Evolutionary conservation across 1,140 invertebrate genomes (phyloP), one percentile per base, ranked within the genome.

Genomic region (Cyrtorhinus lividipennis): DNA sequence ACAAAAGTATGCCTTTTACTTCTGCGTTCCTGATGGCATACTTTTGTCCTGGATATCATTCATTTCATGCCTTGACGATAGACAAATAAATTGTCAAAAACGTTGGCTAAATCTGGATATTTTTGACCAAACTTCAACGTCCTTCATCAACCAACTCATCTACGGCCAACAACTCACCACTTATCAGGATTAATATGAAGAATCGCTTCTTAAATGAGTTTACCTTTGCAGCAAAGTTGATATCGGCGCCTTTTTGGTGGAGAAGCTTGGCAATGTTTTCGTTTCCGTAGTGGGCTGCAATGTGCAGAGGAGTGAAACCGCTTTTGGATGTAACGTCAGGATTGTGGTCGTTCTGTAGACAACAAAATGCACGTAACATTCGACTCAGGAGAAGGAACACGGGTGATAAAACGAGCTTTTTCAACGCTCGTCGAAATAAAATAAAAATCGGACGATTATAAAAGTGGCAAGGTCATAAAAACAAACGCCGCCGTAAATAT

Each of bases 261-360:
- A 99, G 78, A 63, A 98, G 80, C 64, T 81, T 85, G 46, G 92
- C 95, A 65, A 99, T 94, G 72, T 90, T 90, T 69, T 92, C 88
- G 75, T 98, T 99, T 24, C 96, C 96, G 77, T 99, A 99, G 77
- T 99, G 97, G 22, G 95, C 88, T 24, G 95, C 94, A 70, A 98
- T 98, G 76, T 99, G 96, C 20, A 99, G 80, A 0, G 96, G 95
- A 1, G 95, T 99, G 73, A 99, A 99, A 0, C 95, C 95, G 71
- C 92, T 96, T 78, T 98, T 96, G 12, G 92, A 95, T 59, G 91
- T 92, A 53, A 93, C 86, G 74, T 98, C 93, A 1, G 92, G 91
- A 76, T 93, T 95, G 73, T 92, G 89, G 73, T 96, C 91, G 74
- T 93, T 95, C 79, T 88, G 73, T 61, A 71, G 71, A 57, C 59